Percentiles rank a stretch among this genome's conserved stretches.
These are phyloP conservation scores for Siniperca undulata DNA, from an alignment of 2,797 vertebrate species.

Conservation along the genomic window DNA sequence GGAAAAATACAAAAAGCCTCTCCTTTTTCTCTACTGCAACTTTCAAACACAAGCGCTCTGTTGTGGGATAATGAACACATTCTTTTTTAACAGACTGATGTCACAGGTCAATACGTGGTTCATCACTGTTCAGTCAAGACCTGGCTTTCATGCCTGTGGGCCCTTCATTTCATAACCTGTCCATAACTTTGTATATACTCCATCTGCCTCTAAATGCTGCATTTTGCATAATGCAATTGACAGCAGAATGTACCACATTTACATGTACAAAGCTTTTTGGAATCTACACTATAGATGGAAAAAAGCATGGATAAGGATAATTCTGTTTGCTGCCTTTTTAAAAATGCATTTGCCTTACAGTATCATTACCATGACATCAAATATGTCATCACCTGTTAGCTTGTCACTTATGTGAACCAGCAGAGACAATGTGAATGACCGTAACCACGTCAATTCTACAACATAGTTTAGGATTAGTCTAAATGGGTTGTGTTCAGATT, in stretches of 20 bases:
- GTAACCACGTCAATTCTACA: background rate
- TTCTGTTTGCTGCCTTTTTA: background rate
- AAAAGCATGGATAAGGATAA: background rate
- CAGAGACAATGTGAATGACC: background rate
- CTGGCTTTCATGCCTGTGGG: too few relatives aligned
- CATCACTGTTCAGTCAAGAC: background rate
- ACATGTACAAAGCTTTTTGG: background rate
- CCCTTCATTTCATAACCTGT: background rate
- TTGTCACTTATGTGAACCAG: background rate
- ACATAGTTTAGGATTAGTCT: background rate
- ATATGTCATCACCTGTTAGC: too few relatives aligned
- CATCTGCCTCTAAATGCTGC: background rate
- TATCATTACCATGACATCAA: background rate
- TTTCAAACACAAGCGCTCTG: background rate
- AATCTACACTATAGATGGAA: background rate
- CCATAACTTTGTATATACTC: background rate
- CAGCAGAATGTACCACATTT: background rate
- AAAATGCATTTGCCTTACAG: too few relatives aligned
- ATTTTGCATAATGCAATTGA: background rate
- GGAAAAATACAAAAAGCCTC: background rate
- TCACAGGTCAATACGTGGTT: background rate
- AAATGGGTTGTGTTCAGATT: background rate
- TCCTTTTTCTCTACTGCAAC: background rate
- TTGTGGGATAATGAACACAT: background rate
- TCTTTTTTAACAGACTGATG: background rate